These are phyloP conservation scores for Psittacula cyanocephala DNA, from an alignment of 2,113 vertebrate species.

Conservation along the genomic window DNA sequence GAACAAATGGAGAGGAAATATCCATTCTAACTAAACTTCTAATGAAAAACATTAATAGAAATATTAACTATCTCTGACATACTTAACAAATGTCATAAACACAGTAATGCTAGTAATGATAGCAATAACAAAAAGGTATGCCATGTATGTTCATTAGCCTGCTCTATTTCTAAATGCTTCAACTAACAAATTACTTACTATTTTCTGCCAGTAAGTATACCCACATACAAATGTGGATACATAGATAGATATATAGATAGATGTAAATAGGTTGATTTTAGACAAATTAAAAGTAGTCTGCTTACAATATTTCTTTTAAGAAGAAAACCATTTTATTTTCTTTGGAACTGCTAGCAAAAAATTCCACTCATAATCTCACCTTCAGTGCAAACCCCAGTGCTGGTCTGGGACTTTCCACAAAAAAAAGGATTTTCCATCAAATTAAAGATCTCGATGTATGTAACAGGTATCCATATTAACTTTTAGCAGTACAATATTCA, in stretches of 20 bases:
- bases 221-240: background rate
- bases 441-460: background rate
- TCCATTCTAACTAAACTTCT: background rate
- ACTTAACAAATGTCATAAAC: background rate
- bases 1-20: background rate
- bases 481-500: background rate
- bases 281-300: background rate
- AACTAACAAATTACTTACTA: background rate
- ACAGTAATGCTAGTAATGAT: background rate
- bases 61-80: background rate
- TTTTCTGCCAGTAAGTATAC: background rate
- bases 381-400: background rate
- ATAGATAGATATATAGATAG: background rate
- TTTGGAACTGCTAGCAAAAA: background rate
- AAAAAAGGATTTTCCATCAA: background rate
- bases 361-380: background rate
- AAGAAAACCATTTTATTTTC: background rate
- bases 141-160: background rate
- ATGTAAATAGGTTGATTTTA: background rate
- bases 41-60: background rate
- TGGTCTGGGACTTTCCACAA: background rate
- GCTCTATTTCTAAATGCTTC: background rate
- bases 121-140: background rate
- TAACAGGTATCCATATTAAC: accelerated
- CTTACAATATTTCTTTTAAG: background rate